phyloP scores from a whole-genome alignment of 2,888 invertebrate species.

The Amphipoea lucens region DNA sequence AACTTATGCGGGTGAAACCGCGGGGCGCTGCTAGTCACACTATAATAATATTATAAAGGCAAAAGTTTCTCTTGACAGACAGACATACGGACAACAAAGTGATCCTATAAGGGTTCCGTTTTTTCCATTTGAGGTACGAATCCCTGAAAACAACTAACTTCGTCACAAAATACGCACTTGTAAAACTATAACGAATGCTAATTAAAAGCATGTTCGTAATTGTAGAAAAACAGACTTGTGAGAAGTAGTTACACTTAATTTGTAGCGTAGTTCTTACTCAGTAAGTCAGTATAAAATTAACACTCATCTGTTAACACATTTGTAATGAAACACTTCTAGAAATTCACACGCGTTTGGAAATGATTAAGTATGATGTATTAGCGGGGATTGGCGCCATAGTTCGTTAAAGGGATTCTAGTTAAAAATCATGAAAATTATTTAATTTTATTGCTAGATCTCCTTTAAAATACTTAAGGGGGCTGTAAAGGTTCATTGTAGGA shows the following conservation, averaged over 20 bases:
- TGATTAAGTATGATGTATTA: conserved; percentile 8
- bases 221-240: conserved; percentile 18
- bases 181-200: conserved; percentile 18
- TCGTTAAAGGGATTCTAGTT: conserved; percentile 3
- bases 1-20: no score
- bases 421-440: background rate
- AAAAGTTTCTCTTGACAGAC: no score
- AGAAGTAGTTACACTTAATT: conserved; percentile 20
- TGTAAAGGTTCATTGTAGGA: background rate
- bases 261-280: conserved; percentile 14
- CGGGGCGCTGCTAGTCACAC: no score
- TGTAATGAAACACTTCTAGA: conserved; percentile 34
- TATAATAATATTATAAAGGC: no score
- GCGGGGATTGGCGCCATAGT: conserved; percentile 4
- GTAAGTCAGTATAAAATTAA: conserved; percentile 32
- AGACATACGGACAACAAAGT: no score
- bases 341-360: conserved; percentile 42
- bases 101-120: no score
- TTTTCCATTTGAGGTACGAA: no score
- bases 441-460: background rate
- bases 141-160: conserved; percentile 1
- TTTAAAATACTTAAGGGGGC: background rate
- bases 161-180: conserved; percentile 1
- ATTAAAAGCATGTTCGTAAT: conserved; percentile 28
- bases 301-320: conserved; percentile 24